Percentiles rank a stretch among this genome's conserved stretches.
Evolutionary conservation across 2,113 vertebrate species (phyloP).

Genomic region (Erinaceus europaeus): DNA sequence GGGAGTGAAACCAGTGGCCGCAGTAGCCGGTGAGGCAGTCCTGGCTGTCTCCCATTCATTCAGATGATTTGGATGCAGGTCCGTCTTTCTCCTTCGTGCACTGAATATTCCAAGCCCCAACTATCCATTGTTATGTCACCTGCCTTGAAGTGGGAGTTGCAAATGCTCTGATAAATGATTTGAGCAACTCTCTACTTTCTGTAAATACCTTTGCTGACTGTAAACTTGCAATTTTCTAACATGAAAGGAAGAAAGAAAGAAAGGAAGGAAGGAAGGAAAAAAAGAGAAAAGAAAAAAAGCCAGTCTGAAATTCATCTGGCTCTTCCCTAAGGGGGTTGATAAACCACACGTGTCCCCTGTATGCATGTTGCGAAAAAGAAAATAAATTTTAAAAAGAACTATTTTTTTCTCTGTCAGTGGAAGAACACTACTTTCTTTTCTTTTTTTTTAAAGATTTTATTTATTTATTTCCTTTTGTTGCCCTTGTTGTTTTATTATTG

Average conservation of each 20-base stretch:
- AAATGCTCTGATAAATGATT: constrained; percentile 47
- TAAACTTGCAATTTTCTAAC: constrained; percentile 8
- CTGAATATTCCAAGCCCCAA: neutral
- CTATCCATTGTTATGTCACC: constrained; percentile 38
- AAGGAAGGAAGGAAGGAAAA: too few species aligned
- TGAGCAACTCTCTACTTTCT: constrained; percentile 44
- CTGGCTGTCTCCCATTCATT: constrained; percentile 42
- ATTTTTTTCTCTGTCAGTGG: constrained; percentile 4
- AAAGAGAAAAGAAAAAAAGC: neutral
- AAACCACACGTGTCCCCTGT: too few species aligned
- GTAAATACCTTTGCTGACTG: neutral
- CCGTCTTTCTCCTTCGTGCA: constrained; percentile 40
- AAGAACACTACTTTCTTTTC: neutral
- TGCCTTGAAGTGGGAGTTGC: constrained; percentile 30
- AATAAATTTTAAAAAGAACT: too few species aligned
- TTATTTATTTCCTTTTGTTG: too few species aligned
- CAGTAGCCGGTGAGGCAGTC: neutral
- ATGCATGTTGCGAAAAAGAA: too few species aligned
- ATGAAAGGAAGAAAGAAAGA: neutral
- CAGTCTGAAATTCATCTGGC: too few species aligned
- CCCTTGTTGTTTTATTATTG: too few species aligned
- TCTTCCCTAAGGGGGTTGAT: too few species aligned
- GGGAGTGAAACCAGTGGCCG: rapidly evolving
- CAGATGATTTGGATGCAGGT: constrained; percentile 7
- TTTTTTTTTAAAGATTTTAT: too few species aligned